These are phyloP conservation scores for Tyrophagus putrescentiae DNA, from an alignment of 1,140 invertebrate genomes.

Conservation along the genomic window DNA sequence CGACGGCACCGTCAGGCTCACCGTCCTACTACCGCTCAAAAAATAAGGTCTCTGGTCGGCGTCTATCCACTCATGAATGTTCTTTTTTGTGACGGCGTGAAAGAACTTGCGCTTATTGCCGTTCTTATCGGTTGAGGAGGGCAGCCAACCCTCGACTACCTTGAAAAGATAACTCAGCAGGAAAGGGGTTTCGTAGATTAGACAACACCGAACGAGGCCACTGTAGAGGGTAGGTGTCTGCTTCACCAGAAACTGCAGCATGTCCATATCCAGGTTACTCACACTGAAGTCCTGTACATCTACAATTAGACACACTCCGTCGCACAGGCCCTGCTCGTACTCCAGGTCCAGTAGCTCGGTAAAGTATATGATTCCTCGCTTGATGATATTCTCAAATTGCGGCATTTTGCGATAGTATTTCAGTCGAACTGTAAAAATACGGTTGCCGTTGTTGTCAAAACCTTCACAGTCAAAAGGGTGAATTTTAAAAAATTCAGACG, in stretches of 20 bases:
- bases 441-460: constrained; percentile 9
- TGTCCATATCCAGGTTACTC: constrained; percentile 15
- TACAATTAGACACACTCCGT: constrained; percentile 15
- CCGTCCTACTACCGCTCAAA: constrained; percentile 13
- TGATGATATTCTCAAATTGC: not conserved
- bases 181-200: constrained; percentile 23
- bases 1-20: not conserved
- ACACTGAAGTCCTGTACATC: constrained; percentile 17
- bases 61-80: constrained; percentile 22
- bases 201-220: constrained; percentile 1
- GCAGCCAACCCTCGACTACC: constrained; percentile 21
- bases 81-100: constrained; percentile 12
- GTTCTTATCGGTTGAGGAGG: constrained; percentile 2
- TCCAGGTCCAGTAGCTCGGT: not conserved
- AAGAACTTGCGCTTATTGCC: constrained; percentile 19
- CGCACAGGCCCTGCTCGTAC: not conserved
- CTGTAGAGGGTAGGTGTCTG: not conserved
- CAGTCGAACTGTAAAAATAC: constrained; percentile 13
- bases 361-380: constrained; percentile 2
- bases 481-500: constrained; percentile 11
- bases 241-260: constrained; percentile 17
- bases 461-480: not conserved
- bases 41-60: constrained; percentile 22
- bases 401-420: constrained; percentile 9
- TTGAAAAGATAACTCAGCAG: constrained; percentile 22